Evolutionary conservation across 1,140 invertebrate species (phyloP), one percentile per base, ranked within the genome.

Genomic region (Meloidogyne hapla): DNA sequence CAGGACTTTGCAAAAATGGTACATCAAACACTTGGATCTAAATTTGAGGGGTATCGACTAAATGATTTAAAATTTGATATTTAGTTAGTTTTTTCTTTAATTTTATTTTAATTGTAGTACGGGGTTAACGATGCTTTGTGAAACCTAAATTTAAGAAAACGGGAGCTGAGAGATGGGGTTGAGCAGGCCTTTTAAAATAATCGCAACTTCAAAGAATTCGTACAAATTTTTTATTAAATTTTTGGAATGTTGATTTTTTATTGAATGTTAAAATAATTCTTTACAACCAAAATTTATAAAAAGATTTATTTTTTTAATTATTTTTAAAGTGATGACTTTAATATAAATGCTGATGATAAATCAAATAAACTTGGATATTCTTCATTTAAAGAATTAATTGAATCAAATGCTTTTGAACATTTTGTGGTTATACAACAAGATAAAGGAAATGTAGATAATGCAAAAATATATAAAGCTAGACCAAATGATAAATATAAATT

Each of bases 291-390:
- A 33, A 33, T 33, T 33, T 33, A 33, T 6, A 33, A 33, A 6
- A 33, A 33, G n/a, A n/a, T n/a, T n/a, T n/a, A n/a, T n/a, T n/a
- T n/a, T n/a, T 33, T 33, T 33, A 33, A 33, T 33, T 33, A 33
- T 33, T n/a, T 56, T 56, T n/a, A 56, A n/a, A 56, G 48, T 21
- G 48, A 56, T 8, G 48, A 56, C n/a, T 56, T 56, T 56, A 56
- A 56, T 8, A 56, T 56, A 56, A 56, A 56, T 56, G 48, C 48
- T 56, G 48, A 56, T 56, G 48, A 56, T 56, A 56, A 56, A 56
- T 15, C 48, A 56, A 56, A n/a, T 6, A 8, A n/a, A 0, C 12
- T 56, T 6, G 48, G 48, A 56, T 56, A 15, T 56, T 56, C 48
- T n/a, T 56, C 48, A 56, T 56, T 56, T 21, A 56, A 21, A 56